A percentile compares a stretch with the other conserved stretches of the same genome.
These are phyloP conservation scores for Leuciscus waleckii DNA, from an alignment of 2,797 vertebrate species.

Conservation along the genomic window DNA sequence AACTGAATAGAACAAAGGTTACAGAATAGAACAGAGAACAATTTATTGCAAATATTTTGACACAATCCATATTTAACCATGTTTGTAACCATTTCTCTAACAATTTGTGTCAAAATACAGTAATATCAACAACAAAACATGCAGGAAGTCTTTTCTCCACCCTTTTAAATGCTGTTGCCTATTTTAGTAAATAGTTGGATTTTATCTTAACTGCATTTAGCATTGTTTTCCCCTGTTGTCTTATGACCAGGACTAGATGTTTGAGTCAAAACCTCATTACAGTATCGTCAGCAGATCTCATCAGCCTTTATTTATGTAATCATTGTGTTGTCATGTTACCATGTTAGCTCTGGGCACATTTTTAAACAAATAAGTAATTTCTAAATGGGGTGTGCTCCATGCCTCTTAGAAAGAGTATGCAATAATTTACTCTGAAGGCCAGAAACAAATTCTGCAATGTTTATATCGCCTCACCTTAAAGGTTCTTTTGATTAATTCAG, in stretches of 20 bases:
- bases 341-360: not conserved
- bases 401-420: not conserved
- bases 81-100: not conserved
- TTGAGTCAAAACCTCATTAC: not conserved
- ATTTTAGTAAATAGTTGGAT: not conserved
- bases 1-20: not conserved
- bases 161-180: not conserved
- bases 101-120: not conserved
- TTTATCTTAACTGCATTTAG: not conserved
- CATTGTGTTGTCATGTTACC: not conserved
- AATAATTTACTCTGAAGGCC: not conserved
- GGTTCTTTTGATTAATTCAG: not conserved
- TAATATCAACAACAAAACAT: not conserved
- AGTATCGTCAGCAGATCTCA: not conserved
- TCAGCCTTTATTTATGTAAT: not conserved
- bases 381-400: not conserved
- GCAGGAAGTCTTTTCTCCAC: not conserved
- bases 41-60: too few species aligned
- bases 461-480: conserved; percentile 9
- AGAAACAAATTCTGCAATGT: not conserved
- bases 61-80: not conserved
- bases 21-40: not conserved
- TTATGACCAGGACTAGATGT: not conserved
- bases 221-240: not conserved
- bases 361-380: not conserved